Evolutionary conservation across 2,888 invertebrate genomes (phyloP).

Genomic region (Eustalomyia histrio): DNA sequence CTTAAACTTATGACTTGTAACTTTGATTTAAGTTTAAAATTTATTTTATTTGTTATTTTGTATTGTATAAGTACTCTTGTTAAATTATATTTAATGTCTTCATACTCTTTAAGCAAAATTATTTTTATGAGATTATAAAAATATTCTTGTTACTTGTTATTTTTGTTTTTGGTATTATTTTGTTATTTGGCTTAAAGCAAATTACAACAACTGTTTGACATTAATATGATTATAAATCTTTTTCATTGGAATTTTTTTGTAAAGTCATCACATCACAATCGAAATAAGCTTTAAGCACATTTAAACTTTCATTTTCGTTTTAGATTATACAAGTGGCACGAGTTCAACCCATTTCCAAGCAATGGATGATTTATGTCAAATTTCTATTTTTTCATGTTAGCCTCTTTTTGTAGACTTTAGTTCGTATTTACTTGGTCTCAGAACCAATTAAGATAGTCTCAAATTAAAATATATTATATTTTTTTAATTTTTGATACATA

Average conservation of each 20-base stretch:
- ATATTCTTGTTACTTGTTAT: constrained; percentile 3
- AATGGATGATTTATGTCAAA: no score
- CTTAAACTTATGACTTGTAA: background rate
- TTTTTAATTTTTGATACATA: no score
- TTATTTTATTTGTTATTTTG: background rate
- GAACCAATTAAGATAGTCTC: no score
- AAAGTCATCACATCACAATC: constrained; percentile 28
- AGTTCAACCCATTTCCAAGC: background rate
- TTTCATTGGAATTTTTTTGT: background rate
- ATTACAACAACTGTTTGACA: constrained; percentile 17
- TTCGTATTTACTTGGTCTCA: no score
- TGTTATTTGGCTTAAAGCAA: background rate
- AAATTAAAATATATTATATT: no score
- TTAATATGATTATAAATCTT: constrained; percentile 37
- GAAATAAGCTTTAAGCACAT: constrained; percentile 5
- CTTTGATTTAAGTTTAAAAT: background rate
- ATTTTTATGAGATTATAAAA: background rate
- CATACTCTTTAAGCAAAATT: background rate
- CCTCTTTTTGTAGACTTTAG: no score
- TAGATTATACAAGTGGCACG: constrained; percentile 11
- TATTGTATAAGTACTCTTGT: background rate
- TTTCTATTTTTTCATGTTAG: no score
- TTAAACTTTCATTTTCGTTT: constrained; percentile 47
- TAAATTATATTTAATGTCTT: background rate
- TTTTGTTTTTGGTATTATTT: background rate